These are phyloP conservation scores for Speoplatyrhinus poulsoni DNA, from an alignment of 2,113 vertebrate genomes.

Conservation along the genomic window DNA sequence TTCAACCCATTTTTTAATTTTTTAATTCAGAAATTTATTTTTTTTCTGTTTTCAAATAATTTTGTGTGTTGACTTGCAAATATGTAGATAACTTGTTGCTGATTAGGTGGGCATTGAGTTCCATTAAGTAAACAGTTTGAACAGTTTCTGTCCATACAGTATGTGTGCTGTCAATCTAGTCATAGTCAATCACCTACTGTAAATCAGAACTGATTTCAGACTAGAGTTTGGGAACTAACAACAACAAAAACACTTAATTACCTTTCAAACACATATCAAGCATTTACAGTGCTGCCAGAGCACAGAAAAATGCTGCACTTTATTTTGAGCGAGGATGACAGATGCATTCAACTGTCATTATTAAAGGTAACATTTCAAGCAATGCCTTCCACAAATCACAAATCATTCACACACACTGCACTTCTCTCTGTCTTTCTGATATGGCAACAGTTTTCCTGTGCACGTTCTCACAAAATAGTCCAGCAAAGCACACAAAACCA, in stretches of 20 bases:
- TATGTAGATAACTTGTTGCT: too few relatives aligned
- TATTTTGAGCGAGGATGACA: background rate
- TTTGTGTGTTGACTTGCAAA: background rate
- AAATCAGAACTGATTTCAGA: too few relatives aligned
- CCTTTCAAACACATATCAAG: constrained; percentile 13
- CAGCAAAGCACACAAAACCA: constrained; percentile 6
- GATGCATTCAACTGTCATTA: background rate
- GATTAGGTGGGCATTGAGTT: too few relatives aligned
- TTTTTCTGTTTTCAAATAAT: background rate
- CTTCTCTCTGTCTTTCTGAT: background rate
- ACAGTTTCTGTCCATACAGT: too few relatives aligned
- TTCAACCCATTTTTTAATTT: too few relatives aligned
- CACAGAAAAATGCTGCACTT: background rate
- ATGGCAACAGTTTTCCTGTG: background rate
- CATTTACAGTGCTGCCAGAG: background rate
- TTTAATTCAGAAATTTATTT: background rate
- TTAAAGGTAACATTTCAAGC: background rate
- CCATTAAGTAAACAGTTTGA: too few relatives aligned
- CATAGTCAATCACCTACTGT: too few relatives aligned
- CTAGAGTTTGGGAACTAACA: too few relatives aligned
- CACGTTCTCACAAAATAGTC: background rate
- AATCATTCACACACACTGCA: background rate
- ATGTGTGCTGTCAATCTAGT: too few relatives aligned
- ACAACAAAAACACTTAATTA: background rate
- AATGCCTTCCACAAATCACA: background rate